Evolutionary conservation across 2,797 vertebrate species (phyloP), one percentile per base, ranked within the genome.

Genomic region (Helostoma temminkii): DNA sequence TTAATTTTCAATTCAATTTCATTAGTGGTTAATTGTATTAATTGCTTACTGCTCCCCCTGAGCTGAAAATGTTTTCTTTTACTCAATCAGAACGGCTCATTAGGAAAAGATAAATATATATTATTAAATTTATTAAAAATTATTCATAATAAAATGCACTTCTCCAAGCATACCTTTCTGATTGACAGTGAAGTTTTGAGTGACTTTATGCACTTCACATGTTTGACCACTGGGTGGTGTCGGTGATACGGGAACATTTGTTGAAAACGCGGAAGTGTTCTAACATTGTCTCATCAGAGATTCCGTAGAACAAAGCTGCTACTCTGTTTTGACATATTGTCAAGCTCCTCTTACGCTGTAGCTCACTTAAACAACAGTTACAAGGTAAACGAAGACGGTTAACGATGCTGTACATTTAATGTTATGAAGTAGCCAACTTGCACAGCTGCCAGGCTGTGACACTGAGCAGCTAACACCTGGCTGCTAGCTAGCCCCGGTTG

Each of bases 271-370:
- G 83, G 62, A 83, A 79, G 67, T 70, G 32, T 4, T 0, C 6
- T 14, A 67, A 61, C 12, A 28, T 74, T 89, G 84, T 74, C 45
- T 80, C 68, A 22, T 19, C n/a, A 0, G 70, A 34, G 68, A 12
- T 36, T 24, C 90, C 87, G 90, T 93, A 90, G 71, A 32, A 19
- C 25, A 46, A 47, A 52, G 22, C 62, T 72, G 43, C 66, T 9
- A 5, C 48, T 81, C 39, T 87, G 73, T 82, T 83, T 76, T 73
- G 74, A 61, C 24, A 76, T 36, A 50, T 26, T 43, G 59, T 57
- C 34, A 22, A 42, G 25, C 59, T 50, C 0, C 11, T 45, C 3
- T 54, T 22, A 30, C 53, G 21, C 22, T 42, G 5, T 60, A 47
- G 19, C 37, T 26, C 19, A 6, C 2, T 21, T 14, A 28, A 22